phyloP scores from a whole-genome alignment of 2,113 vertebrate genomes.

The Empidonax alnorum region DNA sequence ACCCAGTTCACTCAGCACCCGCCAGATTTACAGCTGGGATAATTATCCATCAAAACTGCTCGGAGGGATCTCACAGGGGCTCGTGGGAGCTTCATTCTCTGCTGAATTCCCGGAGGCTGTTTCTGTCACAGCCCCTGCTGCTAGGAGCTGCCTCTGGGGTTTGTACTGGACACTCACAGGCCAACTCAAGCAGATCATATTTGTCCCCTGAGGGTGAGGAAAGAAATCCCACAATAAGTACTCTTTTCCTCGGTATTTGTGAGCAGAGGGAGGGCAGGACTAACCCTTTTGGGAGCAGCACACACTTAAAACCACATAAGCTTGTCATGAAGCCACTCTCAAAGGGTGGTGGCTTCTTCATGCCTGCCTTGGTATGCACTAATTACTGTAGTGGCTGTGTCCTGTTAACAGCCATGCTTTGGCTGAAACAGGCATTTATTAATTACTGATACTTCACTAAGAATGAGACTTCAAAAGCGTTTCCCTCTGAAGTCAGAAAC shows the following conservation, averaged over 20 bases:
- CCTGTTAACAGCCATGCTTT: not conserved
- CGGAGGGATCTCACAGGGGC: rapidly evolving
- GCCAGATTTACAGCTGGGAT: not conserved
- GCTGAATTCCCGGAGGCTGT: not conserved
- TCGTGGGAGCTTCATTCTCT: not conserved
- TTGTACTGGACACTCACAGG: not conserved
- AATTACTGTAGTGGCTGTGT: not conserved
- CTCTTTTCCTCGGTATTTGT: not conserved
- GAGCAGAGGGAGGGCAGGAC: not conserved
- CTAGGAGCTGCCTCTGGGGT: not conserved
- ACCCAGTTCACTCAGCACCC: not conserved
- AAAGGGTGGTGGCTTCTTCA: not conserved
- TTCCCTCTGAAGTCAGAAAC: not conserved
- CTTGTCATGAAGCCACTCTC: not conserved
- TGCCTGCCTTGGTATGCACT: not conserved
- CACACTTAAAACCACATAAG: not conserved
- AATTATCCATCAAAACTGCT: rapidly evolving
- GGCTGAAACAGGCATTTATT: not conserved
- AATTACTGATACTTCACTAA: not conserved
- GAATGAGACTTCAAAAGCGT: not conserved
- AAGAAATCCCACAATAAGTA: not conserved
- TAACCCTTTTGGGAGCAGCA: not conserved
- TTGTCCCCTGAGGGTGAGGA: not conserved
- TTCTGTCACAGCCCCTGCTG: not conserved
- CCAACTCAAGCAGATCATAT: rapidly evolving